Conservation (phyloP, 2,888 invertebrate species). For the Eudemis profundana region DNA sequence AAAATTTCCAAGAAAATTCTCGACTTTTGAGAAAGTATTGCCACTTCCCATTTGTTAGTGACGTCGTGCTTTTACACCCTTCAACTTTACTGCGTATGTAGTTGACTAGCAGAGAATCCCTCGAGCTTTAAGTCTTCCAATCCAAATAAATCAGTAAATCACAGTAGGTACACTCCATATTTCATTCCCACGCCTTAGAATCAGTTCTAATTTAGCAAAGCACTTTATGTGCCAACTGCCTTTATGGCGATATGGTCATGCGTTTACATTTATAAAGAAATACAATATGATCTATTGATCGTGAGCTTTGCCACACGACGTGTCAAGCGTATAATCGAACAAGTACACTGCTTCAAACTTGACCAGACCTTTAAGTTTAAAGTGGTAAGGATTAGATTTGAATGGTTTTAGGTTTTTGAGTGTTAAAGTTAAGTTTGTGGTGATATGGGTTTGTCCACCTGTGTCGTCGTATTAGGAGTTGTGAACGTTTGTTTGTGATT, state of each 20-base stretch:
- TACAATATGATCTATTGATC: slow-evolving; percentile 71
- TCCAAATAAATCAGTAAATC: neutral
- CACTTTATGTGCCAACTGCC: slow-evolving; percentile 42
- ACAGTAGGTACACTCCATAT: neutral
- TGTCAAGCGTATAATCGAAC: slow-evolving; percentile 53
- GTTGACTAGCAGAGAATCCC: neutral
- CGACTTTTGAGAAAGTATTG: too few species aligned
- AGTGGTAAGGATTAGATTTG: slow-evolving; percentile 46
- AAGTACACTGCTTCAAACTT: slow-evolving; percentile 44
- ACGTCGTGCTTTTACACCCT: too few species aligned
- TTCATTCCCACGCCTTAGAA: slow-evolving; percentile 26
- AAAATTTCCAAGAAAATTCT: too few species aligned
- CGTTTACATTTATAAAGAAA: slow-evolving; percentile 72
- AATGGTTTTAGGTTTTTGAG: slow-evolving; percentile 20
- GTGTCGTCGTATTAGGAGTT: slow-evolving; percentile 73
- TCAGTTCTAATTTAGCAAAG: slow-evolving; percentile 50
- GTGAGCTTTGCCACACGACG: slow-evolving; percentile 73
- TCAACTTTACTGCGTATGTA: too few species aligned
- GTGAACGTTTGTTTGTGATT: slow-evolving; percentile 63
- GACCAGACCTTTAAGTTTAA: slow-evolving; percentile 35
- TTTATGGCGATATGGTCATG: slow-evolving; percentile 65
- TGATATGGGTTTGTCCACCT: slow-evolving; percentile 69
- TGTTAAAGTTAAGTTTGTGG: slow-evolving; percentile 41
- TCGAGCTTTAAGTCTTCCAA: neutral
- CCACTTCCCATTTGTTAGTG: too few species aligned